Evolutionary conservation across 2,797 vertebrate species (phyloP).

Genomic region (Mallotus villosus): DNA sequence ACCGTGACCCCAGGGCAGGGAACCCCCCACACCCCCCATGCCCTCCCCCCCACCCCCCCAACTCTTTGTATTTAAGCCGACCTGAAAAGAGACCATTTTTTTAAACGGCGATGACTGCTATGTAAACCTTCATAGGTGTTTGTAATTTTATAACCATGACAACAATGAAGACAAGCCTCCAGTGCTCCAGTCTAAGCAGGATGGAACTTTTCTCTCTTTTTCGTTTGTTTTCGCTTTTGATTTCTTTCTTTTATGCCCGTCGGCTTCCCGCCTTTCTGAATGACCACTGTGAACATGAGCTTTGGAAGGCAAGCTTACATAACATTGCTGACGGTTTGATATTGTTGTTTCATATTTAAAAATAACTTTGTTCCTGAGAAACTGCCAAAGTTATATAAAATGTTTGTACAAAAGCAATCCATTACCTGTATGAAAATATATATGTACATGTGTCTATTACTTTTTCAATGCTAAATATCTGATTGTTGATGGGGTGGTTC

Average conservation of each 20-base stretch:
- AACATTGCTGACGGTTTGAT: conserved; percentile 84
- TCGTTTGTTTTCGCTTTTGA: conserved; percentile 40
- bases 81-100: conserved; percentile 83
- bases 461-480: conserved; percentile 75
- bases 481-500: conserved; percentile 69
- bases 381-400: conserved; percentile 87
- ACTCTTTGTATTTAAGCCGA: conserved; percentile 78
- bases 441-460: conserved; percentile 77
- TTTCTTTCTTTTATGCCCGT: conserved; percentile 56
- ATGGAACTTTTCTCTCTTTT: conserved; percentile 78
- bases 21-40: conserved; percentile 37
- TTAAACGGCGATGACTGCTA: conserved; percentile 88
- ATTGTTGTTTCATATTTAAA: conserved; percentile 83
- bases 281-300: conserved; percentile 98
- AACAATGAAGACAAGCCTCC: conserved; percentile 81
- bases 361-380: conserved; percentile 84
- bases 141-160: conserved; percentile 96
- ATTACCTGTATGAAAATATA: conserved; percentile 74
- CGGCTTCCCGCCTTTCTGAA: conserved; percentile 92
- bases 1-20: conserved; percentile 65
- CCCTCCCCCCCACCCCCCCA: conserved; percentile 70
- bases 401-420: conserved; percentile 83
- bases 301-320: conserved; percentile 85
- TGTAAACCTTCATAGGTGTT: conserved; percentile 92
- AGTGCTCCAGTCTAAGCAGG: conserved; percentile 85